Evolutionary conservation across 2,113 vertebrate genomes (phyloP), one percentile per base, ranked within the genome.

Genomic region (Oreocharis arfaki): DNA sequence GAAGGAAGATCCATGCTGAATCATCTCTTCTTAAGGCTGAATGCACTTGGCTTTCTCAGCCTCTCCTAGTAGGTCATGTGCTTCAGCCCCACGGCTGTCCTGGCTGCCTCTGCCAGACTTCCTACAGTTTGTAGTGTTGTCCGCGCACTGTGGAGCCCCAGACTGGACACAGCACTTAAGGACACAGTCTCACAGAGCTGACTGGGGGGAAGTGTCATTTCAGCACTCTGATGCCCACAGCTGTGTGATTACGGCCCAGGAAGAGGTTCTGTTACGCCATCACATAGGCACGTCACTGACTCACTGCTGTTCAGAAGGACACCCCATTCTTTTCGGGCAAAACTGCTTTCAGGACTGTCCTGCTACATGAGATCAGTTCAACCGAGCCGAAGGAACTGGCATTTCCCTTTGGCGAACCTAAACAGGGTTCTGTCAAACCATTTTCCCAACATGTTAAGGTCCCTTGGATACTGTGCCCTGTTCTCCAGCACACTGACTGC

Each of bases 11-110:
- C 41, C 53, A 63, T 26, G 18, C 32, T 53, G 27, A 68, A 68
- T 49, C 6, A 6, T 6, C 18, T 80, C 14, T 57, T 59, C 26
- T 39, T 19, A 35, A 41, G 20, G n/a, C 6, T 82, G 41, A 81
- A 65, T 0, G 0, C 2, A 42, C 8, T 1, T 32, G 77, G 16
- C 16, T 24, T 75, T 73, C 68, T 44, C 77, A 78, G 64, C 4
- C 10, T 61, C 16, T 39, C 33, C 17, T 24, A 50, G 15, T 0
- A 57, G 8, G 15, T 44, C 10, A 16, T 18, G 46, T 13, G 9
- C 18, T 41, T 26, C 52, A 82, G 10, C 3, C 3, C 5, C 13
- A 9, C 16, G 33, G 22, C 27, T 39, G 7, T 35, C 30, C 41
- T 61, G 18, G 30, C 42, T 68, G 35, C 26, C 50, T 57, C 65